Percentiles rank a stretch among this genome's conserved stretches.
Conservation (phyloP, 2,113 vertebrate genomes). For the Macquaria ambigua region DNA sequence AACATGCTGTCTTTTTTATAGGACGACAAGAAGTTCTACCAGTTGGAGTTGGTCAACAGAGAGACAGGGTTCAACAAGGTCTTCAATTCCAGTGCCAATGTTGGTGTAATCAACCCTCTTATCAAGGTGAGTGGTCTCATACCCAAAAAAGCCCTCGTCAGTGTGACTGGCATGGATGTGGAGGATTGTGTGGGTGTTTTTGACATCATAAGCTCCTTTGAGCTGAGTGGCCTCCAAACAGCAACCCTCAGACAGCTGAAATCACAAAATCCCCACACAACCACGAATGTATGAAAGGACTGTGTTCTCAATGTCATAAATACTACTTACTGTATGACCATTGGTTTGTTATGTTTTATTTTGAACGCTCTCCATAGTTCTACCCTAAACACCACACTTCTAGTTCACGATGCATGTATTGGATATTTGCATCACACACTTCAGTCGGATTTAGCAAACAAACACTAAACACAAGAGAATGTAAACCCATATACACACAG, state of each 20-base stretch:
- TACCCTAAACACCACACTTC: background rate
- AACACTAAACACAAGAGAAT: background rate
- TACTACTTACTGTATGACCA: background rate
- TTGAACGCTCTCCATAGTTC: background rate
- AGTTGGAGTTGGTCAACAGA: conserved; percentile 98
- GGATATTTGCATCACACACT: background rate
- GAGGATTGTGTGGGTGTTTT: background rate
- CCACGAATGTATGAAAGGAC: background rate
- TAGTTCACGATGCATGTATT: background rate
- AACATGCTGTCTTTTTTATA: conserved; percentile 68
- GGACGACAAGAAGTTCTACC: conserved; percentile 99
- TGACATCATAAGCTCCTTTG: background rate
- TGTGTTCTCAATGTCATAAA: background rate
- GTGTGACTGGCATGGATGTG: background rate
- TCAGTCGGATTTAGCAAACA: background rate
- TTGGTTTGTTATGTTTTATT: background rate
- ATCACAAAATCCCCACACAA: background rate
- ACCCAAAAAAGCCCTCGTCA: too few relatives aligned
- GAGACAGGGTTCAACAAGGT: conserved; percentile 99
- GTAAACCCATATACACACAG: background rate
- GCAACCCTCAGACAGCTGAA: background rate
- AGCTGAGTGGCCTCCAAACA: background rate
- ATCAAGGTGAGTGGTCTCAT: conserved; percentile 90
- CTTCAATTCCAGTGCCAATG: conserved; percentile 96
- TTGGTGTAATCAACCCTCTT: conserved; percentile 98